Percentiles rank a stretch among this genome's conserved stretches.
phyloP scores from a whole-genome alignment of 2,888 invertebrate genomes.

The Rhopalosiphum nymphaeae region DNA sequence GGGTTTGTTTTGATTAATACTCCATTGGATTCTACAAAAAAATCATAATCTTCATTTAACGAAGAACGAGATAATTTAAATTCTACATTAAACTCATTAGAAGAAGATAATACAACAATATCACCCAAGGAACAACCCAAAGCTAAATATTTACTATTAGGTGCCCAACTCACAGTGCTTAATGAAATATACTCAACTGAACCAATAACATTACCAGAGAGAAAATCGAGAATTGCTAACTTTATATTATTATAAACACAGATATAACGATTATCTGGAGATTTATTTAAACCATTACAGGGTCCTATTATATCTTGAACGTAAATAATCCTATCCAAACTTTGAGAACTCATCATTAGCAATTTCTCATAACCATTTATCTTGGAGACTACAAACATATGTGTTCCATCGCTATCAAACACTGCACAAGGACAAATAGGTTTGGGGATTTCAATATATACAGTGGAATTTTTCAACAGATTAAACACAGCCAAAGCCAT shows the following conservation, averaged over 20 bases:
- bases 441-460: conserved; percentile 55
- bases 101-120: conserved; percentile 28
- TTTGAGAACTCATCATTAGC: conserved; percentile 31
- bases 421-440: conserved; percentile 46
- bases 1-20: conserved; percentile 20
- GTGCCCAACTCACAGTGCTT: conserved; percentile 42
- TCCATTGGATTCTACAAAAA: conserved; percentile 36
- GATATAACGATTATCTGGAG: conserved; percentile 33
- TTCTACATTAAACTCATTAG: conserved; percentile 42
- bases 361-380: conserved; percentile 59
- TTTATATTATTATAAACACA: conserved; percentile 51
- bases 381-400: conserved; percentile 58
- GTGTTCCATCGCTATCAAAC: conserved; percentile 26
- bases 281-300: conserved; percentile 46
- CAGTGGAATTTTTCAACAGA: background rate
- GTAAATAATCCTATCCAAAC: conserved; percentile 27
- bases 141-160: conserved; percentile 49
- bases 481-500: conserved; percentile 51
- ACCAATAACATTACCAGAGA: conserved; percentile 36
- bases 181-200: background rate
- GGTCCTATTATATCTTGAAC: conserved; percentile 51
- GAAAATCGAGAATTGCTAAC: conserved; percentile 46
- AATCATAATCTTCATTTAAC: conserved; percentile 21
- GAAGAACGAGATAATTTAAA: conserved; percentile 20
- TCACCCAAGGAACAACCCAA: conserved; percentile 48